Base-by-base conservation (phyloP, 2,113 vertebrate species). In the Cairina moschata region DNA sequence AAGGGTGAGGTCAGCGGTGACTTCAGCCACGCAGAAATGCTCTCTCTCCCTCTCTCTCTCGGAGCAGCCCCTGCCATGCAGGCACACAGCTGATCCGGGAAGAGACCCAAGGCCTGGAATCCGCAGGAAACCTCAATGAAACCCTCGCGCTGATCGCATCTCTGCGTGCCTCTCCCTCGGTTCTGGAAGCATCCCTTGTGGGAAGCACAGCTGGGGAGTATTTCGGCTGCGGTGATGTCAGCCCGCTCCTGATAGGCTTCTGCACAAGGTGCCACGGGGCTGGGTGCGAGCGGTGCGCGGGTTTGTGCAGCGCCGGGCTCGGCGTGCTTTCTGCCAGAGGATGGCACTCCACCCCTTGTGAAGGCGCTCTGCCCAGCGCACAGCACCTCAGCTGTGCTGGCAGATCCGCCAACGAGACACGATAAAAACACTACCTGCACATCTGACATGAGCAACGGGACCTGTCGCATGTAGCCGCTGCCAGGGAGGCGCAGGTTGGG, bases 161-260 rank as follows among this genome's bases (percentile, higher is more conserved):
- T 83, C 75, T 93, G 34, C 11, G 23, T 89, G 94, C 95, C 93
- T 95, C 2, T 83, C 55, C 21, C 83, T 95, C 67, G 79, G 91
- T 91, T 96, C 93, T 88, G 93, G 91, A 94, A 96, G 85, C 86
- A 83, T 90, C 90, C 71, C 95, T 29, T 17, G 93, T 92, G 95
- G 97, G 91, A 97, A 95, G 68, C 93, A 93, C 95, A 97, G 96
- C 96, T 97, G 96, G 94, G 91, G 80, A 96, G 84, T 90, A 96
- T 97, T 97, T 97, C 5, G 11, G 86, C 94, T 50, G 69, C 1
- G 13, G 93, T 98, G 98, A 98, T 82, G 97, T 98, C 97, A 98
- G 94, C 94, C 55, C 0, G 21, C 58, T 96, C 93, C 95, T 75
- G 93, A 97, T 76, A 97, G 96, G 96, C 97, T 97, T 95, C 93